These are phyloP conservation scores for Amphipoea lucens DNA, from an alignment of 2,888 invertebrate species.

Conservation along the genomic window DNA sequence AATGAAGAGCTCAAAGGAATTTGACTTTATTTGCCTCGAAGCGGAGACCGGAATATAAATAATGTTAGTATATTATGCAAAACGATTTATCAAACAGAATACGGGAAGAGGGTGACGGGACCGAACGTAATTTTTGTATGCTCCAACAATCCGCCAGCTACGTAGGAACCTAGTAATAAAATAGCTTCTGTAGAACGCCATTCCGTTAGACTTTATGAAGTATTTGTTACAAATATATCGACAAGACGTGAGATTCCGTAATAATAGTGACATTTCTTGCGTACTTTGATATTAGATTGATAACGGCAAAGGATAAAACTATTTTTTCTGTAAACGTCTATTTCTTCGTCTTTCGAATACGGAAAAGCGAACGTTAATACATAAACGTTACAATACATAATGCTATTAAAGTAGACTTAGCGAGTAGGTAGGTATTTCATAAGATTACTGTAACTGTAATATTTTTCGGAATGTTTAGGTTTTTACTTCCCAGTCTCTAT, in stretches of 20 bases:
- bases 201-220: constrained; percentile 16
- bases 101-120: constrained; percentile 33
- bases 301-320: not conserved
- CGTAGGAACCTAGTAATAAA: constrained; percentile 7
- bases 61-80: constrained; percentile 56
- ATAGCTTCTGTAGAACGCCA: constrained; percentile 5
- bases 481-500: not conserved
- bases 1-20: constrained; percentile 35
- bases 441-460: not conserved
- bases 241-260: not conserved
- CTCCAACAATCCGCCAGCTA: not conserved
- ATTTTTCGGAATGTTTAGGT: not conserved
- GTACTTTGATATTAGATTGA: not conserved
- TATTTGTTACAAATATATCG: constrained; percentile 11
- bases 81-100: constrained; percentile 56
- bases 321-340: not conserved
- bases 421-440: not conserved
- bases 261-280: not conserved
- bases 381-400: too few relatives aligned
- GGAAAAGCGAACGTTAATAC: not conserved
- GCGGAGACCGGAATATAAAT: constrained; percentile 50
- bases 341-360: not conserved
- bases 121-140: constrained; percentile 25
- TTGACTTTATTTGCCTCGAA: constrained; percentile 43
- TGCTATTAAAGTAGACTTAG: not conserved